Evolutionary conservation across 92 coral and sea anemone genomes (phyloP).

Genomic region (Montipora capitata): DNA sequence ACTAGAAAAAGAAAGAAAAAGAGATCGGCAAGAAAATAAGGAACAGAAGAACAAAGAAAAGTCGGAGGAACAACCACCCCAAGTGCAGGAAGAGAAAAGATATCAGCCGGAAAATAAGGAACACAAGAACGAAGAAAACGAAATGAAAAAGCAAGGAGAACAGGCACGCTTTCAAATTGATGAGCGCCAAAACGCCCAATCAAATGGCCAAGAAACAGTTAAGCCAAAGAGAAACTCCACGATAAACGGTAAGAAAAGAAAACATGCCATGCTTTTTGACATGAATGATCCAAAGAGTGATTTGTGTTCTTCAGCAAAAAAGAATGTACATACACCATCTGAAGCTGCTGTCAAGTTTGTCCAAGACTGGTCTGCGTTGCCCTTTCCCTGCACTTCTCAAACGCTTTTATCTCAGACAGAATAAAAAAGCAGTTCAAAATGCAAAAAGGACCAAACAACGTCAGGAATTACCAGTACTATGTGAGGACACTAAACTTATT

Average conservation of each 20-base stretch:
- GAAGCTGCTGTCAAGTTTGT: constrained; percentile 27
- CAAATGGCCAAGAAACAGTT: background rate
- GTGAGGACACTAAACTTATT: background rate
- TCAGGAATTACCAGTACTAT: constrained; percentile 2
- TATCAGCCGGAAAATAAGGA: background rate
- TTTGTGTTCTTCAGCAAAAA: background rate
- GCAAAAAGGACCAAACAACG: background rate
- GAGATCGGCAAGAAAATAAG: no score
- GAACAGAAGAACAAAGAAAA: no score
- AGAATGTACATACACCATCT: background rate
- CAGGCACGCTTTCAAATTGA: background rate
- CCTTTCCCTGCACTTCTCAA: constrained; percentile 40
- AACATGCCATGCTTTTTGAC: background rate
- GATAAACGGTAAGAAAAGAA: constrained; percentile 5
- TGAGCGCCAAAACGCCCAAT: no score
- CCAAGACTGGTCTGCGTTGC: constrained; percentile 34
- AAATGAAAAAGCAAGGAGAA: background rate
- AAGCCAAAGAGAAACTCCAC: background rate
- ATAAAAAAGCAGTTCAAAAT: constrained; percentile 11
- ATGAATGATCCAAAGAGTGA: background rate
- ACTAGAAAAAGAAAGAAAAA: constrained; percentile 10
- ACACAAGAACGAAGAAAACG: background rate
- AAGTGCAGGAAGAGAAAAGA: background rate
- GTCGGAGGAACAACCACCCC: background rate
- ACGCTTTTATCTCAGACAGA: constrained; percentile 24